Evolutionary conservation across 2,113 vertebrate species (phyloP), one percentile per base, ranked within the genome.

Genomic region (Odocoileus virginianus): DNA sequence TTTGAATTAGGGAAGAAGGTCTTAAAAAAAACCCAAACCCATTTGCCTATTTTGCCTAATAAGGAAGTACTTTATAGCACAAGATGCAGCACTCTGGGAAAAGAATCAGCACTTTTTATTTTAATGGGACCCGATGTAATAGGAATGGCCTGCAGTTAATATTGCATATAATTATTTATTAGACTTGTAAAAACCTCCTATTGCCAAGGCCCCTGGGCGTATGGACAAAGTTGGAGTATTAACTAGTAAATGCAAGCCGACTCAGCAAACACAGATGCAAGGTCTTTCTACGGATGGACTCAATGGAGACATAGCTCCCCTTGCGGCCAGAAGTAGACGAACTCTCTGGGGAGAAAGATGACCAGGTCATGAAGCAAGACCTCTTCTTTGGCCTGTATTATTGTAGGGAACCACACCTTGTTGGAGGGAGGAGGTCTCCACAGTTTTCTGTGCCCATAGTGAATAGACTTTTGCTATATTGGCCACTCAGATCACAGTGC

Each of bases 111-210:
- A 91, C 36, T 87, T 95, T 89, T 83, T 54, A 94, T 81, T 96
- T 97, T 97, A 97, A 87, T 89, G 84, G 64, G 40, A 96, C 10
- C 47, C 85, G 54, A 87, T 36, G 87, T 96, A 97, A 96, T 93
- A 95, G 91, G 93, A 98, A 97, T 60, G 90, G 94, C 86, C 87
- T 58, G 92, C 79, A 96, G 88, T 95, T 92, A 97, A 91, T 89
- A 90, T 55, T 81, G 67, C 94, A 61, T 89, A 23, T 82, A 82
- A 96, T 93, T 96, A 89, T 95, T 96, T 96, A 97, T 95, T 90
- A 92, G 97, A 58, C 78, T 94, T 91, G 14, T 94, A 96, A 96
- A 97, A 96, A 27, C 33, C 83, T 94, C 52, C 79, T 94, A 12
- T 82, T 95, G 87, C 93, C n/a, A 67, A 91, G 74, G 74, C 61